Base-by-base conservation (phyloP, 2,113 vertebrate genomes). In the Cisticola juncidis region DNA sequence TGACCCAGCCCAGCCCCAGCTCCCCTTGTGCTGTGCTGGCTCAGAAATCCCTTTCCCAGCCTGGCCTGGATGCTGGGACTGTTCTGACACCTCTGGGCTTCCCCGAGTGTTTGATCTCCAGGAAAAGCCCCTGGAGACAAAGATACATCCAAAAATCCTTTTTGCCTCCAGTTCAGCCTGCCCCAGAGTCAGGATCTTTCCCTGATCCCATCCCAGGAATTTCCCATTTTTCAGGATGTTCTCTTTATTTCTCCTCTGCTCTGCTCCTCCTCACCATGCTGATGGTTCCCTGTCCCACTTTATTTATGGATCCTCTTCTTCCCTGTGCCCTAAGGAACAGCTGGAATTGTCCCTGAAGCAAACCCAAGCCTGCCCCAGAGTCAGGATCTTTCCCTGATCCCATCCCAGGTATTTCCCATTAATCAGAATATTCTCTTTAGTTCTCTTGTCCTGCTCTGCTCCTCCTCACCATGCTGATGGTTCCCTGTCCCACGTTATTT, bases 121-220 rank as follows among this genome's bases (percentile, higher is more conserved):
- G 53, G 53, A 54, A 33, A 54, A 54, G 18, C 29, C 53, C 53
- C 12, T n/a, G n/a, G 53, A 33, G 53, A 33, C 53, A 31, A 54
- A 56, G 31, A 56, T 4, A 33, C 1, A 12, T 4, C 53, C 53
- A 5, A 21, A 29, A 1, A 1, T 12, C 19, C 25, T 33, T 74
- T 57, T 33, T 6, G 15, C 12, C 23, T 51, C 33, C 24, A 11
- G 50, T 60, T 65, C 50, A 65, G 60, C 54, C 51, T 45, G 44
- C 19, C 44, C 11, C 20, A 17, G 51, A 53, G 51, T 53, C 51
- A 14, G 51, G 51, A 53, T 29, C 6, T 53, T 53, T 53, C 26
- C 50, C 4, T 28, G 26, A 51, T 51, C 50, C 51, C 51, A 53
- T 29, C 28, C 51, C 29, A 2, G 38, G 24, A 45, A 18, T 14